A percentile compares a stretch with the other conserved stretches of the same genome.
Conservation (phyloP, 2,888 invertebrate species). For the Gymnoscelis rufifasciata region DNA sequence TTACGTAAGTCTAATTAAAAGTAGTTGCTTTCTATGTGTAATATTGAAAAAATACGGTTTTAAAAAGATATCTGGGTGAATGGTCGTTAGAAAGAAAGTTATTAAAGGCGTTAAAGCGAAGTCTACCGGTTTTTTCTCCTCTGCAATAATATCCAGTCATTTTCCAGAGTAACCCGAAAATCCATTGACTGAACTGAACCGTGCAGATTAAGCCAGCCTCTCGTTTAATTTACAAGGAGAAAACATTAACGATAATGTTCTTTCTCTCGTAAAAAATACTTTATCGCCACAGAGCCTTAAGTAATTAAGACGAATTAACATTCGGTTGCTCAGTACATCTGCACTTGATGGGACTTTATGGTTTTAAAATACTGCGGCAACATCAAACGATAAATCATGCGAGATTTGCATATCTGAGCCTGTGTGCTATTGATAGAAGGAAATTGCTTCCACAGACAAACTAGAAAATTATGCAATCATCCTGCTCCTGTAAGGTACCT, state of each 20-base stretch:
- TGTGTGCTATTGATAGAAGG: neutral
- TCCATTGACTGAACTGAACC: slow-evolving; percentile 20
- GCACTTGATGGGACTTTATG: slow-evolving; percentile 43
- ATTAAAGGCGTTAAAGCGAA: neutral
- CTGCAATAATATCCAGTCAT: neutral
- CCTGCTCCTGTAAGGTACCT: too few species aligned
- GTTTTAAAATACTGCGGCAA: neutral
- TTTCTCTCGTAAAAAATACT: slow-evolving; percentile 62
- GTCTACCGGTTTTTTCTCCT: neutral
- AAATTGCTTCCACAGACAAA: too few species aligned
- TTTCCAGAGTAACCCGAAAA: slow-evolving; percentile 1
- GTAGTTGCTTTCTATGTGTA: too few species aligned
- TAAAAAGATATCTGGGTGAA: too few species aligned
- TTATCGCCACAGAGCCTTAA: slow-evolving; percentile 55
- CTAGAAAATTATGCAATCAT: too few species aligned
- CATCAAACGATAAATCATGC: neutral
- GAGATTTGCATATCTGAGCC: too few species aligned
- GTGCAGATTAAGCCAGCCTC: slow-evolving; percentile 38
- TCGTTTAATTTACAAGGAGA: slow-evolving; percentile 63
- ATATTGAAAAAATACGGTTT: too few species aligned
- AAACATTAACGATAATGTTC: slow-evolving; percentile 62
- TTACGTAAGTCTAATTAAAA: too few species aligned
- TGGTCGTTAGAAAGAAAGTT: too few species aligned
- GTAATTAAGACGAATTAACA: slow-evolving; percentile 72
- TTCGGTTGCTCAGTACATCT: slow-evolving; percentile 60